These are phyloP conservation scores for Augiades crinisus DNA, from an alignment of 2,888 invertebrate species.

Conservation along the genomic window DNA sequence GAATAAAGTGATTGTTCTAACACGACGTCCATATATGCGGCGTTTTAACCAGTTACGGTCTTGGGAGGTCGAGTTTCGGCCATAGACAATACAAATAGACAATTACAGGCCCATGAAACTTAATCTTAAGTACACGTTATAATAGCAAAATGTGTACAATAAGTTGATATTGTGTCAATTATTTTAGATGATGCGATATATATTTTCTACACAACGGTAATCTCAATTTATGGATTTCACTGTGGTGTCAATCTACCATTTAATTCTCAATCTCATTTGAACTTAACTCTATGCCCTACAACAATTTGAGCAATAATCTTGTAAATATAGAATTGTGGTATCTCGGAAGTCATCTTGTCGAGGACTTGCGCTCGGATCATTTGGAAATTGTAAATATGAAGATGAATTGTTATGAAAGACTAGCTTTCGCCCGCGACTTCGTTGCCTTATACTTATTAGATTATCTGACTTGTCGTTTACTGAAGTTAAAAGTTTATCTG, in stretches of 20 bases:
- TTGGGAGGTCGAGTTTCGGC: no score
- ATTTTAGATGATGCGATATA: neutral
- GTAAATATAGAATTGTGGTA: constrained; percentile 43
- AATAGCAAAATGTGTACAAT: no score
- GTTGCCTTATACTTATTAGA: no score
- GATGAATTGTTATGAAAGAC: neutral
- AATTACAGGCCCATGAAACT: no score
- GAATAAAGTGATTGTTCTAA: no score
- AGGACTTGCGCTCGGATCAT: constrained; percentile 1
- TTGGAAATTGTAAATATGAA: neutral
- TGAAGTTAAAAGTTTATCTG: no score
- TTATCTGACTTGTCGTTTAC: no score
- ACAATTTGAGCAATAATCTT: constrained; percentile 48
- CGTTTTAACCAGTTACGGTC: no score
- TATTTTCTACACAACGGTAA: neutral
- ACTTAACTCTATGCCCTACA: constrained; percentile 45
- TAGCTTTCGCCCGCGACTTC: no score
- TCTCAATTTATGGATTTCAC: neutral
- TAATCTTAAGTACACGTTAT: no score
- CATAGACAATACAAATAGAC: no score
- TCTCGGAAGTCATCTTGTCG: constrained; percentile 2
- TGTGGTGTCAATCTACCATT: neutral
- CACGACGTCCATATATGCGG: no score
- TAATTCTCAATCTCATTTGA: neutral
- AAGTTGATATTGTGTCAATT: constrained; percentile 14